Percentiles rank a stretch among this genome's conserved stretches.
Conservation (phyloP, 2,888 invertebrate genomes). For the Thymelicus acteon region DNA sequence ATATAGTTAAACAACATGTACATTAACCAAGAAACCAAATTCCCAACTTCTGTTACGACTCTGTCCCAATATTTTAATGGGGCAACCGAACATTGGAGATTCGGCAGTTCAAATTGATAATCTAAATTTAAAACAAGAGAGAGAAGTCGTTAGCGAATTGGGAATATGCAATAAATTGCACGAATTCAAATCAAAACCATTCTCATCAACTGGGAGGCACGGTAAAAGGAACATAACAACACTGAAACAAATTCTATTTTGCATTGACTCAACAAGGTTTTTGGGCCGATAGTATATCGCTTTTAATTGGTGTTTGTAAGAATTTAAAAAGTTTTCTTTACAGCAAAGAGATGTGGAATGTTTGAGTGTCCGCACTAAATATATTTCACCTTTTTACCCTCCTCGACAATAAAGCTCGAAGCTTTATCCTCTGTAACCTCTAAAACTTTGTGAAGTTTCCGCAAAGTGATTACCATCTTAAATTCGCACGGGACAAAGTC, state of each 20-base stretch:
- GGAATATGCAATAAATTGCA: slow-evolving; percentile 23
- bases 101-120: slow-evolving; percentile 29
- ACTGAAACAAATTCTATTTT: slow-evolving; percentile 19
- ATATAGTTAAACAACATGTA: not conserved
- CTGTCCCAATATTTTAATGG: slow-evolving; percentile 33
- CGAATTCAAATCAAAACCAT: slow-evolving; percentile 12
- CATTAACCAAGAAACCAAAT: not conserved
- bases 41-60: slow-evolving; percentile 12
- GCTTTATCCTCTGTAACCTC: slow-evolving; percentile 15
- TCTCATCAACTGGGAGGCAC: slow-evolving; percentile 2
- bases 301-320: not conserved
- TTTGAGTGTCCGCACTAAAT: slow-evolving; percentile 1
- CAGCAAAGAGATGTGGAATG: not conserved
- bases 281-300: not conserved
- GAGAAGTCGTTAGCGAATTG: slow-evolving; percentile 32
- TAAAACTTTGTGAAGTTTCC: slow-evolving; percentile 17
- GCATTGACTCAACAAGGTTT: not conserved
- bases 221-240: slow-evolving; percentile 14
- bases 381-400: slow-evolving; percentile 3
- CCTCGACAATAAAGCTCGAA: slow-evolving; percentile 8
- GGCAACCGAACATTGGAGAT: slow-evolving; percentile 3
- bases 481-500: slow-evolving; percentile 18
- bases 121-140: slow-evolving; percentile 36
- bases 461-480: slow-evolving; percentile 23
- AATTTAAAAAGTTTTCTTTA: slow-evolving; percentile 2